Percentiles rank a stretch among this genome's conserved stretches.
phyloP scores from a whole-genome alignment of 2,888 invertebrate species.

The Eulithis testata region DNA sequence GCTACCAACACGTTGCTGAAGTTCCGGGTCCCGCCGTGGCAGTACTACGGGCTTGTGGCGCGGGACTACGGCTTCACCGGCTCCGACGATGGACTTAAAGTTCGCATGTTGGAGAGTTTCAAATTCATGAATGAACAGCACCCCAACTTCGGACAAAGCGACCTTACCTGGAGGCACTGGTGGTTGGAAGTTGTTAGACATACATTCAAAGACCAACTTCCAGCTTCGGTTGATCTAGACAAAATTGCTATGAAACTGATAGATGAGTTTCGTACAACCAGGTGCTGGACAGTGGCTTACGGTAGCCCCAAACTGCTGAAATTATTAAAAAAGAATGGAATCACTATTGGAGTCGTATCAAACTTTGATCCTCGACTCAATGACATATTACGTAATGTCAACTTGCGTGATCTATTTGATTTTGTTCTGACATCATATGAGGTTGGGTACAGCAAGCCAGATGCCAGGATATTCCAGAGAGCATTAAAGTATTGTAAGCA shows the following conservation, averaged over 20 bases:
- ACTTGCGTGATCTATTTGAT: constrained; percentile 89
- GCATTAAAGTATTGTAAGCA: constrained; percentile 81
- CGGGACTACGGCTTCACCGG: constrained; percentile 87
- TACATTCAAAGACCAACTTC: constrained; percentile 85
- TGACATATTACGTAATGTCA: constrained; percentile 86
- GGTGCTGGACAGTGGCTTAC: constrained; percentile 89
- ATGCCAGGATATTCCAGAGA: constrained; percentile 87
- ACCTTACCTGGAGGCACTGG: constrained; percentile 92
- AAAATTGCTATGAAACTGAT: constrained; percentile 86
- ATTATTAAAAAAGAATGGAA: constrained; percentile 75
- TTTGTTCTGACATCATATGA: constrained; percentile 93
- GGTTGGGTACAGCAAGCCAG: constrained; percentile 90
- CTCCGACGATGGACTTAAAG: constrained; percentile 77
- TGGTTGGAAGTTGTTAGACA: constrained; percentile 89
- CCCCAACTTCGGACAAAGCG: constrained; percentile 91
- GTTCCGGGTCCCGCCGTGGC: constrained; percentile 88
- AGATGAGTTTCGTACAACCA: constrained; percentile 87
- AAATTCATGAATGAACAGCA: constrained; percentile 86
- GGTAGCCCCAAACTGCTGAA: constrained; percentile 87
- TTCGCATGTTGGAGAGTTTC: constrained; percentile 88
- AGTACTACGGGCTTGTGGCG: constrained; percentile 90
- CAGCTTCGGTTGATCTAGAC: constrained; percentile 51
- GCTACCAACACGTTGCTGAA: constrained; percentile 93
- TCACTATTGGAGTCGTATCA: constrained; percentile 90
- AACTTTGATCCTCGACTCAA: constrained; percentile 94